Conservation (phyloP, 2,888 invertebrate species). For the Bursaphelenchus okinawaensis region DNA sequence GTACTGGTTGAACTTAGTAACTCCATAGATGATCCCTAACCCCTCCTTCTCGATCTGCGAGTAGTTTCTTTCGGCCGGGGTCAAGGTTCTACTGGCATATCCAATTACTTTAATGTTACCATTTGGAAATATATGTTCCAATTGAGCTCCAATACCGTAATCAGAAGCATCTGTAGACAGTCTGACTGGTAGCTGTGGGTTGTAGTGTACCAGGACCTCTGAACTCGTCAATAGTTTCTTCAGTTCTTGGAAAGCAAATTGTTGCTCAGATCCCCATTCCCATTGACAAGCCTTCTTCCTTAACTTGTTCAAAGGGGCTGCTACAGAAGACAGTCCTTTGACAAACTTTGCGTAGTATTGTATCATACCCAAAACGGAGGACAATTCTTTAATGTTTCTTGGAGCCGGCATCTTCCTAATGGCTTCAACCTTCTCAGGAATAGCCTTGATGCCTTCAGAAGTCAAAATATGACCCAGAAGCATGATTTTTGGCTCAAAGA, state of each 20-base stretch:
- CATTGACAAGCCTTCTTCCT: slow-evolving; percentile 17
- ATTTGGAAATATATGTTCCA: slow-evolving; percentile 37
- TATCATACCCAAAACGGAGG: slow-evolving; percentile 28
- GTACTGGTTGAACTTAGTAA: slow-evolving; percentile 59
- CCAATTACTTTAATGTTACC: slow-evolving; percentile 34
- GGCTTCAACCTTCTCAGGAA: slow-evolving; percentile 25
- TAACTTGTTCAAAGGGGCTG: slow-evolving; percentile 36
- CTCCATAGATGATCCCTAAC: slow-evolving; percentile 57
- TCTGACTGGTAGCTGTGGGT: slow-evolving; percentile 44
- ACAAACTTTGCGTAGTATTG: slow-evolving; percentile 26
- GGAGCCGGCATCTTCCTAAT: slow-evolving; percentile 27
- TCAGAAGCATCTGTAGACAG: slow-evolving; percentile 59
- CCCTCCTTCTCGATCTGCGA: slow-evolving; percentile 54
- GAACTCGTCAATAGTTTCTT: slow-evolving; percentile 39
- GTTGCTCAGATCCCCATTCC: slow-evolving; percentile 23
- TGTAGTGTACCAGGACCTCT: slow-evolving; percentile 49
- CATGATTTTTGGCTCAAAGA: slow-evolving; percentile 21
- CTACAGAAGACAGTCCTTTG: slow-evolving; percentile 8
- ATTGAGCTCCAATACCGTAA: slow-evolving; percentile 50
- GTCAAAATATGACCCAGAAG: slow-evolving; percentile 32
- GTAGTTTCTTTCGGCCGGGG: slow-evolving; percentile 31
- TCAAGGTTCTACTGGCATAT: slow-evolving; percentile 28
- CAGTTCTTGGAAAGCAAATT: slow-evolving; percentile 28
- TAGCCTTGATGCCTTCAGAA: slow-evolving; percentile 20
- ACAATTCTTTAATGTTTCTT: slow-evolving; percentile 6